A percentile compares a stretch with the other conserved stretches of the same genome.
Evolutionary conservation across 2,888 invertebrate species (phyloP).

Genomic region (Piscicola geometra): DNA sequence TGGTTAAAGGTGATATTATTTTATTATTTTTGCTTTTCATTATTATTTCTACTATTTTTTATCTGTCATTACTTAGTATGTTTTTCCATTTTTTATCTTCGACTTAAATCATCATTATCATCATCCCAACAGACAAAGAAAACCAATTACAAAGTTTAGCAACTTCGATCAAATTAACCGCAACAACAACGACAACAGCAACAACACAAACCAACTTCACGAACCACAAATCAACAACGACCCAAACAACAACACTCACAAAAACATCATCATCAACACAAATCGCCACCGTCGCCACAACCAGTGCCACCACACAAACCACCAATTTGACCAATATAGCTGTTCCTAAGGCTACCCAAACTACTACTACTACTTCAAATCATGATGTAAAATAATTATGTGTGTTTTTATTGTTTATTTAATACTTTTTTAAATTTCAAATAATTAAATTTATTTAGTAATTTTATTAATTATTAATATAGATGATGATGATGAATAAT

Average conservation of each 20-base stretch:
- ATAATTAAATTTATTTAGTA: too few relatives aligned
- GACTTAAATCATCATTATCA: too few relatives aligned
- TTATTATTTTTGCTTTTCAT: too few relatives aligned
- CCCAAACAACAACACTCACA: neutral
- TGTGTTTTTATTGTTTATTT: too few relatives aligned
- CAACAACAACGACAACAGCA: neutral
- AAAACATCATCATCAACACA: neutral
- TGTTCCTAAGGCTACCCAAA: neutral
- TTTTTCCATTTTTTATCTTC: too few relatives aligned
- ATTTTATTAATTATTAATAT: too few relatives aligned
- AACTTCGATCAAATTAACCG: too few relatives aligned
- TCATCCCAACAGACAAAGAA: neutral
- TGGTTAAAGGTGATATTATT: neutral
- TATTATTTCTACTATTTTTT: too few relatives aligned
- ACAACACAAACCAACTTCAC: neutral
- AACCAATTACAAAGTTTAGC: neutral
- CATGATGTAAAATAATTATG: too few relatives aligned
- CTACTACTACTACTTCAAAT: neutral
- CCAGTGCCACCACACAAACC: neutral
- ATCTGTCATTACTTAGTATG: too few relatives aligned
- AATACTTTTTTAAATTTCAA: too few relatives aligned
- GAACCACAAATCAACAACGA: neutral
- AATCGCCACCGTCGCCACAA: neutral
- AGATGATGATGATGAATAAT: too few relatives aligned
- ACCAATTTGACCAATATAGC: neutral